Evolutionary conservation across 1,140 invertebrate species (phyloP), one percentile per base, ranked within the genome.

Genomic region (Drosophila fuyamai): DNA sequence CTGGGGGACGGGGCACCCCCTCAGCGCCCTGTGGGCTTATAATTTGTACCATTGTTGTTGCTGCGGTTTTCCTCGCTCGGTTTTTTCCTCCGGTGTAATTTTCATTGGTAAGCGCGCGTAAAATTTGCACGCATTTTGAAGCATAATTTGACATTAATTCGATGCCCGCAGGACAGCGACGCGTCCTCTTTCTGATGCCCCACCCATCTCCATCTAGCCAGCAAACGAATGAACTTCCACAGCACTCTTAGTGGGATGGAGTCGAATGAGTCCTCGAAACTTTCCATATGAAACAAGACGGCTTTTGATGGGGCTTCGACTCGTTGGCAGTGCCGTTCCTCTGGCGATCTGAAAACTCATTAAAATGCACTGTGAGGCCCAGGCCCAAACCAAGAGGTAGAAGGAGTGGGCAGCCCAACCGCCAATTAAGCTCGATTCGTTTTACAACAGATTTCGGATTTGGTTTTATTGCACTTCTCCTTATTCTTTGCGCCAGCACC

Each of bases 61-160:
- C 50, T 46, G 68, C 61, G 63, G 66, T 61, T 67, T 76, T 67
- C 46, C 76, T 54, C 55, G 58, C 71, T 67, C 46, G 68, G 32
- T 59, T 48, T 67, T 65, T 66, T 57, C 54, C 61, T 27, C 16
- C 46, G 44, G 46, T 84, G 58, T 63, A 75, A 81, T 86, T 85
- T 68, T 72, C 82, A 81, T 78, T 81, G 75, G 74, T 72, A 81
- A 74, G 65, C 61, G 82, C 70, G 78, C 61, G 78, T 85, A 71
- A 85, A 85, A 86, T 86, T 85, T 81, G 80, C 82, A 85, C 82
- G 78, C 82, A 86, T 86, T 86, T 86, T 86, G 82, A 81, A 81
- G 82, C 76, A 84, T 81, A 86, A 86, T 81, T 81, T 86, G 82
- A 81, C 82, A 86, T 81, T 86, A 86, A 86, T 86, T 79, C 59